Base-by-base conservation (phyloP, 2,113 vertebrate genomes). In the Triplophysa tibetana region DNA sequence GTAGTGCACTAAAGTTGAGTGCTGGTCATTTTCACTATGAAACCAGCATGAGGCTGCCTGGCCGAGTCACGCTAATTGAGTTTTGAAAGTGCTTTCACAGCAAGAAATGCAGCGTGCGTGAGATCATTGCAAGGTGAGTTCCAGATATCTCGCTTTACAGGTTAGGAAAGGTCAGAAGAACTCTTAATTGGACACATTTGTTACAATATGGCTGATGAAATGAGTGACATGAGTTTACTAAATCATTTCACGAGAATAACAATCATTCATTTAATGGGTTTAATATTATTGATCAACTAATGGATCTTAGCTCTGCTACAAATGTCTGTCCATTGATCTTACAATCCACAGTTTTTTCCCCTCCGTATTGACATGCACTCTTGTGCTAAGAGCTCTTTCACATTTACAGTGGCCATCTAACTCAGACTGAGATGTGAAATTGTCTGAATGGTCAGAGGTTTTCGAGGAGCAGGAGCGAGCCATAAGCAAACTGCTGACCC, bases 71-170 rank as follows among this genome's bases (percentile, higher is more conserved):
- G 6, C 14, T 77, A 82, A 82, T 64, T 77, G 67, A 77, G 58
- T 82, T 82, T 77, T 65, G 41, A 58, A 82, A 82, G 45, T 72
- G 80, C 80, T 77, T 82, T 52, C 67, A 77, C 60, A 65, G 79
- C 72, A 62, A 75, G 74, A 81, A 76, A 11, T 41, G 48, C 72
- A 41, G 62, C 41, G 33, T 16, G 45, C 1, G 26, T 33, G 64
- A 65, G 67, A 77, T 54, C 61, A 77, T 65, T 52, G 61, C 75
- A 23, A 65, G 75, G 58, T 65, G 48, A 75, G 21, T 75, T 41
- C 19, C 73, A 75, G 21, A 77, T 38, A 54, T 52, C 17, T 52
- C 38, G 5, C 19, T 52, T 33, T 75, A 48, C 4, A 65, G 45
- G 23, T 38, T 26, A 54, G 54, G 48, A 52, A 43, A 77, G 19